phyloP scores from a whole-genome alignment of 1,140 invertebrate genomes.

The Meloidogyne hapla region DNA sequence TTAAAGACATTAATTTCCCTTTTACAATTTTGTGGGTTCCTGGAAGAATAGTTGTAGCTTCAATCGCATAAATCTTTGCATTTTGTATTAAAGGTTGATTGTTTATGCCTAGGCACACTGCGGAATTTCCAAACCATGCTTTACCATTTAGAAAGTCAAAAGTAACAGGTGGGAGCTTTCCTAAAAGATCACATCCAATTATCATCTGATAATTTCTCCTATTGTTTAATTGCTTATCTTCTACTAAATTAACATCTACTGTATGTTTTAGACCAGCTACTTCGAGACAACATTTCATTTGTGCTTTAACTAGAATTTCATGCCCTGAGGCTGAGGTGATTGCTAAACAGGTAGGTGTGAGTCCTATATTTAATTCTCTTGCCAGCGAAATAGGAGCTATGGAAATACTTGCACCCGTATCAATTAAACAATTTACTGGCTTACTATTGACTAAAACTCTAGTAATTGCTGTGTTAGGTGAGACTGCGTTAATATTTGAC shows the following conservation, averaged over 20 bases:
- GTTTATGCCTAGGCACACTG: too few relatives aligned
- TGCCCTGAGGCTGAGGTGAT: slow-evolving; percentile 7
- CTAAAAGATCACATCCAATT: neutral
- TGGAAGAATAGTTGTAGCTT: too few relatives aligned
- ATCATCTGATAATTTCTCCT: slow-evolving; percentile 7
- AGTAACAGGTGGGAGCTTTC: neutral
- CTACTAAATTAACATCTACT: neutral
- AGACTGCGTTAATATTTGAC: neutral
- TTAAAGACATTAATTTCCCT: too few relatives aligned
- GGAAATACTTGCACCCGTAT: neutral
- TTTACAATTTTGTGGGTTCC: too few relatives aligned
- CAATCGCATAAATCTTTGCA: too few relatives aligned
- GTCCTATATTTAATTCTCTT: neutral
- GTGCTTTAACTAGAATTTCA: neutral
- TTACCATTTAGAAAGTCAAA: neutral
- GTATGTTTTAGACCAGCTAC: neutral
- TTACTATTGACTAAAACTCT: neutral
- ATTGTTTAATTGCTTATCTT: neutral
- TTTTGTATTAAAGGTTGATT: too few relatives aligned
- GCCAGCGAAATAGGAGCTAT: neutral
- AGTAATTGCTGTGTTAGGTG: neutral
- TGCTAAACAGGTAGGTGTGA: neutral
- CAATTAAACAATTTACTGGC: neutral
- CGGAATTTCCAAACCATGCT: too few relatives aligned
- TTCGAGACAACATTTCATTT: neutral